Evolutionary conservation across 2,888 invertebrate species (phyloP).

Genomic region (Xestoiulus laeticollis): DNA sequence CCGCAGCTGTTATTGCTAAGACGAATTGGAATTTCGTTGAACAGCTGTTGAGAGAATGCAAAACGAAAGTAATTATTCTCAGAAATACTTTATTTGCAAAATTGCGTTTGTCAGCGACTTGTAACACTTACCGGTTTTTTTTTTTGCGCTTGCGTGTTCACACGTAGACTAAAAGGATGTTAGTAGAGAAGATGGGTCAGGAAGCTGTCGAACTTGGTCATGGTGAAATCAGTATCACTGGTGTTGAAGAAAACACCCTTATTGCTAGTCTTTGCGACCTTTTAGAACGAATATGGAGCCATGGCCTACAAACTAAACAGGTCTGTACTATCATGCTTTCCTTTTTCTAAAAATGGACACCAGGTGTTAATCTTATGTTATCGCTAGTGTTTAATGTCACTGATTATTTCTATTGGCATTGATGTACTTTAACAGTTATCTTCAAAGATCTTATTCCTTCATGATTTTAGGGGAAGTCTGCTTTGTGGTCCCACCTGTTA

Average conservation of each 20-base stretch:
- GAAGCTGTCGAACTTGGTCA: conserved; percentile 96
- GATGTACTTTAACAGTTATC: no score
- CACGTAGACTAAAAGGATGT: conserved; percentile 92
- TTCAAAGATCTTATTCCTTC: not conserved
- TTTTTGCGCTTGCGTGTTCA: not conserved
- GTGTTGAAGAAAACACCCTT: conserved; percentile 95
- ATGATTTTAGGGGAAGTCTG: conserved; percentile 82
- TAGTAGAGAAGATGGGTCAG: conserved; percentile 98
- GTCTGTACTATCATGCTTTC: conserved; percentile 60
- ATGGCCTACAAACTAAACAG: conserved; percentile 93
- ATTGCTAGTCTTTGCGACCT: conserved; percentile 98
- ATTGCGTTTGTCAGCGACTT: not conserved
- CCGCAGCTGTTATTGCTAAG: conserved; percentile 89
- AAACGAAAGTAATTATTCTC: conserved; percentile 51
- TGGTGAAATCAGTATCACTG: conserved; percentile 74
- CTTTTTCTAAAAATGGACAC: not conserved
- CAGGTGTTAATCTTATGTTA: not conserved
- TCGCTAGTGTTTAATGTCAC: not conserved
- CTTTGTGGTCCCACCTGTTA: conserved; percentile 93
- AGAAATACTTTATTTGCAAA: not conserved
- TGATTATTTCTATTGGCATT: not conserved
- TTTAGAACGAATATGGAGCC: conserved; percentile 96
- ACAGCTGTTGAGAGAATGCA: conserved; percentile 85
- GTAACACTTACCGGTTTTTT: conserved; percentile 1
- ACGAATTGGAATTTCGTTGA: conserved; percentile 99